Conservation (phyloP, 1,140 invertebrate genomes). For the Nebria ingens region DNA sequence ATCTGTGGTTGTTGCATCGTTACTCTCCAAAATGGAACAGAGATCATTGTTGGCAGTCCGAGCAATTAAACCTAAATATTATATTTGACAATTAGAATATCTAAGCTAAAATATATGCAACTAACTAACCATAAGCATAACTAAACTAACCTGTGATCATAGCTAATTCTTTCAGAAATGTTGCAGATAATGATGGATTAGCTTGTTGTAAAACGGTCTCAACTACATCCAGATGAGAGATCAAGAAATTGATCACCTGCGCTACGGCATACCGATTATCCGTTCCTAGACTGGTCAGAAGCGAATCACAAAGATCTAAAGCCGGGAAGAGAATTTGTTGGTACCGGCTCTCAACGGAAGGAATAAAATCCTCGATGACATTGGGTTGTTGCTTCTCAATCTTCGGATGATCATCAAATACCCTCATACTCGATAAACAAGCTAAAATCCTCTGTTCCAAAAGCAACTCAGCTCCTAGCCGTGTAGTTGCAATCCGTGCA, state of each 20-base stretch:
- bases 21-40: constrained; percentile 31
- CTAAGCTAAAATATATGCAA: too few species aligned
- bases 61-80: constrained; percentile 51
- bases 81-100: too few species aligned
- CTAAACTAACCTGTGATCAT: constrained; percentile 44
- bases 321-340: constrained; percentile 72
- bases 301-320: constrained; percentile 64
- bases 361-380: constrained; percentile 32
- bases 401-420: constrained; percentile 67
- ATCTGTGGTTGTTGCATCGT: constrained; percentile 41
- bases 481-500: constrained; percentile 57
- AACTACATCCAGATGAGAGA: constrained; percentile 71
- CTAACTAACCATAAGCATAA: too few species aligned
- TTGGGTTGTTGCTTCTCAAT: constrained; percentile 38
- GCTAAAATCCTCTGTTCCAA: constrained; percentile 63
- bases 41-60: constrained; percentile 52
- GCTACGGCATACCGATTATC: constrained; percentile 69
- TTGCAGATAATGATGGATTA: constrained; percentile 48
- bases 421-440: constrained; percentile 64
- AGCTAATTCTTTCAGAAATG: constrained; percentile 58
- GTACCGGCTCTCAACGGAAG: constrained; percentile 54
- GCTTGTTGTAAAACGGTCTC: constrained; percentile 62
- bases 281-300: constrained; percentile 70
- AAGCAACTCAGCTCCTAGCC: constrained; percentile 62
- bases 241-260: constrained; percentile 68